Conservation (phyloP, 2,113 vertebrate genomes). For the Promerops cafer region DNA sequence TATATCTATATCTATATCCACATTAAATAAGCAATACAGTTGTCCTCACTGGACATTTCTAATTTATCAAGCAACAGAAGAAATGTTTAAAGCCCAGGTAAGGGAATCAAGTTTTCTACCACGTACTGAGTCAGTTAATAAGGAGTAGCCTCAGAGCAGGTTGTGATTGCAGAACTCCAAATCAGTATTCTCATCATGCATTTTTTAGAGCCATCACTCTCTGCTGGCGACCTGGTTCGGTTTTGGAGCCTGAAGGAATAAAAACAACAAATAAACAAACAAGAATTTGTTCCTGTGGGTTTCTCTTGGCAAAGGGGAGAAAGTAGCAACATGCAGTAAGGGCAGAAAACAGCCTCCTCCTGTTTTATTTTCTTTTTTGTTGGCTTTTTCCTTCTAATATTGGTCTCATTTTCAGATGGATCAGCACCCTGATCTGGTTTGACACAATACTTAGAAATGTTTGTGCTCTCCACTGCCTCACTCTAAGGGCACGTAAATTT, state of each 20-base stretch:
- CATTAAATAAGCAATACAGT: neutral
- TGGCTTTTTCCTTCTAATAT: neutral
- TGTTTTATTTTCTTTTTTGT: neutral
- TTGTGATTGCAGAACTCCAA: neutral
- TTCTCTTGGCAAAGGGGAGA: neutral
- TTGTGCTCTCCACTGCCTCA: neutral
- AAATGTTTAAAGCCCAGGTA: neutral
- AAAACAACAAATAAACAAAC: neutral
- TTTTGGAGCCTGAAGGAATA: neutral
- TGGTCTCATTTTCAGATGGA: neutral
- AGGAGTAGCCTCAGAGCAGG: neutral
- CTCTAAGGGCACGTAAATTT: neutral
- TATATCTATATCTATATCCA: neutral
- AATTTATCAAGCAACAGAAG: neutral
- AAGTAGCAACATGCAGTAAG: neutral
- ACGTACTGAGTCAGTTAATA: neutral
- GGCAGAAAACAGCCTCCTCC: neutral
- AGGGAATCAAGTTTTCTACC: neutral
- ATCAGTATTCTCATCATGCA: neutral
- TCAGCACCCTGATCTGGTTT: neutral
- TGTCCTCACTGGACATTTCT: neutral
- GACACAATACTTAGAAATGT: neutral
- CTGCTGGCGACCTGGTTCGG: neutral
- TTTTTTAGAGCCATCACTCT: neutral
- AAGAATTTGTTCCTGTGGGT: neutral